A percentile compares a stretch with the other conserved stretches of the same genome.
phyloP scores from a whole-genome alignment of 2,888 invertebrate genomes.

The Mesoligia furuncula region DNA sequence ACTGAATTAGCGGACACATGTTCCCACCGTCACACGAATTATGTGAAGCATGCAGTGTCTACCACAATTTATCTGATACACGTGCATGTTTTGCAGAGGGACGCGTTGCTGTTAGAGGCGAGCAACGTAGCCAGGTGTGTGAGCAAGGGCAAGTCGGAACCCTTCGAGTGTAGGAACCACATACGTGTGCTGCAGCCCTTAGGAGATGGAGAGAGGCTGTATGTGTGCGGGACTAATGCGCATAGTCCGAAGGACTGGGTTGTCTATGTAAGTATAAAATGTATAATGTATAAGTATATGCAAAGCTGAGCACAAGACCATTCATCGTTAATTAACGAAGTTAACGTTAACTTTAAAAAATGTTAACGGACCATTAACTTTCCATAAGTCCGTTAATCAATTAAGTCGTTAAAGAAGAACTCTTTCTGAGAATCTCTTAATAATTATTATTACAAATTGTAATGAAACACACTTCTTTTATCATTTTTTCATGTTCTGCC shows the following conservation, averaged over 20 bases:
- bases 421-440: not conserved
- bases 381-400: not conserved
- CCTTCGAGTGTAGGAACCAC: slow-evolving; percentile 92
- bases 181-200: slow-evolving; percentile 92
- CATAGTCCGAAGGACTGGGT: slow-evolving; percentile 92
- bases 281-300: no score
- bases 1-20: slow-evolving; percentile 52
- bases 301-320: not conserved
- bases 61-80: slow-evolving; percentile 31
- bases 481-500: not conserved
- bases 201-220: slow-evolving; percentile 91
- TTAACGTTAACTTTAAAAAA: not conserved
- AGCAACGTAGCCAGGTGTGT: slow-evolving; percentile 91
- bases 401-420: not conserved
- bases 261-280: slow-evolving; percentile 88
- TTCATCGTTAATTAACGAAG: no score
- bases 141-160: slow-evolving; percentile 92
- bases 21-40: slow-evolving; percentile 13
- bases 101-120: slow-evolving; percentile 90
- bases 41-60: slow-evolving; percentile 34
- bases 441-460: not conserved
- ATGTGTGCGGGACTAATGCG: slow-evolving; percentile 92
- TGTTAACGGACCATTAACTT: not conserved
- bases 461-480: not conserved
- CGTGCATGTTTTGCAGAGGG: slow-evolving; percentile 81